Conservation (phyloP, 2,888 invertebrate species). For the Agrotis ipsilon region DNA sequence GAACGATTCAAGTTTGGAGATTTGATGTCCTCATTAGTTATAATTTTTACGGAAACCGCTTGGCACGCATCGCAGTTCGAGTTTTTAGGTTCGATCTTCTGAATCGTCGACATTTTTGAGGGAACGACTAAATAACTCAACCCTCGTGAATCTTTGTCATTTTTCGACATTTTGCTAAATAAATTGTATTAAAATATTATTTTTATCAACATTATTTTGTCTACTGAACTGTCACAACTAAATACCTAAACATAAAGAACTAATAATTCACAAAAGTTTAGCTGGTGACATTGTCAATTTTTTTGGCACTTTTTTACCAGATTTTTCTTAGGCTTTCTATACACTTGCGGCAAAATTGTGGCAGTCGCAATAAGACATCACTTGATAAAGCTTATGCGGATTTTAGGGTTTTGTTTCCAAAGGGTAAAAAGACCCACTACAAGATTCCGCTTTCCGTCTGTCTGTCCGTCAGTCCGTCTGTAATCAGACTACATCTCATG, state of each 20-base stretch:
- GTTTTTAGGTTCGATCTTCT: conserved; percentile 10
- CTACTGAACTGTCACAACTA: conserved; percentile 11
- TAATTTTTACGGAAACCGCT: neutral
- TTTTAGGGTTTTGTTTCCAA: too few species aligned
- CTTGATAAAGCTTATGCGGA: too few species aligned
- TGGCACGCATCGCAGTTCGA: neutral
- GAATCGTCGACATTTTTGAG: neutral
- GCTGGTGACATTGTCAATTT: conserved; percentile 22
- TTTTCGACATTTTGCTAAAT: conserved; percentile 12
- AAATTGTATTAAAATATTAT: conserved; percentile 12
- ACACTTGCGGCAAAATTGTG: conserved; percentile 5
- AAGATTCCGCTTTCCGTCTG: too few species aligned
- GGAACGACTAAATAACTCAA: conserved; percentile 8
- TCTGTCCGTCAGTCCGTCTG: too few species aligned
- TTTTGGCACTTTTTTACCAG: conserved; percentile 28
- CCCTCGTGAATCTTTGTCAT: conserved; percentile 13
- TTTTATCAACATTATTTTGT: conserved; percentile 8
- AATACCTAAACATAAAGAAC: conserved; percentile 18
- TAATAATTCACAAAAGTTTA: neutral
- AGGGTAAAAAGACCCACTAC: too few species aligned
- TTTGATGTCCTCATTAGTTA: neutral
- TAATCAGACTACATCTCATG: too few species aligned
- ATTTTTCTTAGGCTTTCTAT: neutral
- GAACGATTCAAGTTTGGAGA: neutral
- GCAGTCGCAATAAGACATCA: too few species aligned